These are phyloP conservation scores for Trematomus bernacchii DNA, from an alignment of 2,797 vertebrate species.

Conservation along the genomic window DNA sequence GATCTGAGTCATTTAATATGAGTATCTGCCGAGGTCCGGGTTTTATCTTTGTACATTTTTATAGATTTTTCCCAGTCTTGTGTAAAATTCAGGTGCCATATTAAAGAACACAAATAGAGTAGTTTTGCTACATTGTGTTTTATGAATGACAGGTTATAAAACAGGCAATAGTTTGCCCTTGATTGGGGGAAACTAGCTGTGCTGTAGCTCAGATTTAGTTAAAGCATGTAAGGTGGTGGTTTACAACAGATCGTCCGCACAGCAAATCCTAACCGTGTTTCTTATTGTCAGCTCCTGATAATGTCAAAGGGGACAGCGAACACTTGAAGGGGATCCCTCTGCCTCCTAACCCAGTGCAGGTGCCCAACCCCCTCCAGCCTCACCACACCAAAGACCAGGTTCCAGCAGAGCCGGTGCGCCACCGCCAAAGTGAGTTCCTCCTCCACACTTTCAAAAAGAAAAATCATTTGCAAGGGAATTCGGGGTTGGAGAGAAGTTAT, in stretches of 20 bases:
- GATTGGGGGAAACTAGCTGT: conserved; percentile 1
- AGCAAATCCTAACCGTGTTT: not conserved
- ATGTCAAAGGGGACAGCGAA: conserved; percentile 74
- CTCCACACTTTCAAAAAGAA: not conserved
- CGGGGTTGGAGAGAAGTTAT: not conserved
- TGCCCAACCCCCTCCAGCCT: conserved; percentile 86
- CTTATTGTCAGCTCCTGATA: conserved; percentile 74
- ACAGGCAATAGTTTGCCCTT: not conserved
- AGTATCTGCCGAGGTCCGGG: too few relatives aligned
- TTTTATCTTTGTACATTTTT: conserved; percentile 1
- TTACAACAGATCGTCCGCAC: not conserved
- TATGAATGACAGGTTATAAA: not conserved
- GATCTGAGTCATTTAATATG: too few relatives aligned
- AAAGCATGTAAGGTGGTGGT: not conserved
- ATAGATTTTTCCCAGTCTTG: conserved; percentile 3
- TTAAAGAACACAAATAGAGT: conserved; percentile 7
- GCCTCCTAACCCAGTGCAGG: conserved; percentile 87
- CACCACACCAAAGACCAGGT: conserved; percentile 81
- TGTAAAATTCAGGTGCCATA: conserved; percentile 1
- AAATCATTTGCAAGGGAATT: not conserved
- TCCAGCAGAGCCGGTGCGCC: conserved; percentile 85
- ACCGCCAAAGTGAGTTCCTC: conserved; percentile 93
- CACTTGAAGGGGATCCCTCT: conserved; percentile 82
- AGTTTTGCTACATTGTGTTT: not conserved
- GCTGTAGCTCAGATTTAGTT: not conserved